These are phyloP conservation scores for Phrynocephalus vlangalii DNA, from an alignment of 2,797 vertebrate species.

Conservation along the genomic window DNA sequence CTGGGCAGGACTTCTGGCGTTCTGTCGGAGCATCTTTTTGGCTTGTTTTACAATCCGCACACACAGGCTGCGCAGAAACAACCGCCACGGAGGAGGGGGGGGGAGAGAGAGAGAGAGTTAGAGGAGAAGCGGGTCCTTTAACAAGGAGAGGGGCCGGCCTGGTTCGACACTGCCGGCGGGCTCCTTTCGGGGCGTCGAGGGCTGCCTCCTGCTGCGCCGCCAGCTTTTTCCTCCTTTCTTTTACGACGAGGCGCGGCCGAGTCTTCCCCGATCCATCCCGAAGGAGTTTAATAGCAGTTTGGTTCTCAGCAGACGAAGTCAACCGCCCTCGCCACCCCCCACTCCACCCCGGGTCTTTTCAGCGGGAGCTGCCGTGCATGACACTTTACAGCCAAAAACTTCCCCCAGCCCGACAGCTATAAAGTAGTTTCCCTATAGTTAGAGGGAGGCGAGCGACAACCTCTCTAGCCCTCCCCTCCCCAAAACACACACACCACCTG, in stretches of 20 bases:
- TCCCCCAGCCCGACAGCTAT: conserved; percentile 66
- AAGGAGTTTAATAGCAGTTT: conserved; percentile 64
- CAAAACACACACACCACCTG: too few relatives aligned
- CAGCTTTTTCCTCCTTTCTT: not conserved
- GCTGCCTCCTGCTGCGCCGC: not conserved
- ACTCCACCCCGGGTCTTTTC: conserved; percentile 61
- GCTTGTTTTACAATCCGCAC: too few relatives aligned
- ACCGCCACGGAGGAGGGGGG: too few relatives aligned
- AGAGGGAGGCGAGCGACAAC: not conserved
- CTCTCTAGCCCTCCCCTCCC: not conserved
- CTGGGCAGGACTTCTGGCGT: too few relatives aligned
- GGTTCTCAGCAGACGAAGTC: conserved; percentile 48
- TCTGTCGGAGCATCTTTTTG: too few relatives aligned
- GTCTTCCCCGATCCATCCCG: not conserved
- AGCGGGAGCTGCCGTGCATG: conserved; percentile 68
- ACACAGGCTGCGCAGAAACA: too few relatives aligned
- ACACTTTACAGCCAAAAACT: conserved; percentile 77
- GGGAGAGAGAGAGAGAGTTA: too few relatives aligned
- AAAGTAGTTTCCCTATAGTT: conserved; percentile 56
- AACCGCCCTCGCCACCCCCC: not conserved
- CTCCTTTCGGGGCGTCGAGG: not conserved
- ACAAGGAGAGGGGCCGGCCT: not conserved
- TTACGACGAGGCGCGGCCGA: not conserved
- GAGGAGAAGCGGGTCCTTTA: too few relatives aligned
- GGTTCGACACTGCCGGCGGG: not conserved